Percentiles rank a stretch among this genome's conserved stretches.
Conservation (phyloP, 2,113 vertebrate genomes). For the Platichthys stellatus region DNA sequence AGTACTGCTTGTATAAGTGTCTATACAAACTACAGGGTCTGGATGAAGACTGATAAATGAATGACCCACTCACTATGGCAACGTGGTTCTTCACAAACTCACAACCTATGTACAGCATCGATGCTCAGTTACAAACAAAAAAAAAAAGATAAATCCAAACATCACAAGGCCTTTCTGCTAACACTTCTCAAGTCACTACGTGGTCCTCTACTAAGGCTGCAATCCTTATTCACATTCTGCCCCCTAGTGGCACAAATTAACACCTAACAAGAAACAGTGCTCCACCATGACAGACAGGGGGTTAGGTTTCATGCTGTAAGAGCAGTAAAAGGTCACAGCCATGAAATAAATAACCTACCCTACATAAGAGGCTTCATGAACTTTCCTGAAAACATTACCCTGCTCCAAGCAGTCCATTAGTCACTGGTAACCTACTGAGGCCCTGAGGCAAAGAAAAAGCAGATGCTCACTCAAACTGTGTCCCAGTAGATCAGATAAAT, state of each 20-base stretch:
- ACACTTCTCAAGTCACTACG: background rate
- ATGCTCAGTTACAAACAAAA: conserved; percentile 20
- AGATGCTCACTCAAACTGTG: background rate
- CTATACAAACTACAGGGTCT: conserved; percentile 30
- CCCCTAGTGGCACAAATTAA: conserved; percentile 60
- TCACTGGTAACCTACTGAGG: background rate
- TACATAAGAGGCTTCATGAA: conserved; percentile 14
- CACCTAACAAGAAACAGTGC: background rate
- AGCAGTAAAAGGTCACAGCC: conserved; percentile 51
- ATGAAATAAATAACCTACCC: conserved; percentile 14
- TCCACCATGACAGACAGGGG: conserved; percentile 1
- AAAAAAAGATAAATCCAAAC: conserved; percentile 26
- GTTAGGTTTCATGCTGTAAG: conserved; percentile 23
- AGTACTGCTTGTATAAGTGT: conserved; percentile 64
- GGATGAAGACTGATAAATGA: conserved; percentile 33
- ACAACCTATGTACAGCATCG: conserved; percentile 47
- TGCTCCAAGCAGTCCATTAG: background rate
- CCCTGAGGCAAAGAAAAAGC: background rate
- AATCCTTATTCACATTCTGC: conserved; percentile 32
- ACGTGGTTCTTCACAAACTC: conserved; percentile 41
- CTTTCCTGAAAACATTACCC: conserved; percentile 32
- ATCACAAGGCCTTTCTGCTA: conserved; percentile 45
- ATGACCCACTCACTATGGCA: conserved; percentile 32
- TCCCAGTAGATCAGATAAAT: conserved; percentile 14
- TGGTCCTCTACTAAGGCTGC: background rate